Base-by-base conservation (phyloP, 35 echinoderm and acorn worm genomes). In the Apostichopus parvimensis region DNA sequence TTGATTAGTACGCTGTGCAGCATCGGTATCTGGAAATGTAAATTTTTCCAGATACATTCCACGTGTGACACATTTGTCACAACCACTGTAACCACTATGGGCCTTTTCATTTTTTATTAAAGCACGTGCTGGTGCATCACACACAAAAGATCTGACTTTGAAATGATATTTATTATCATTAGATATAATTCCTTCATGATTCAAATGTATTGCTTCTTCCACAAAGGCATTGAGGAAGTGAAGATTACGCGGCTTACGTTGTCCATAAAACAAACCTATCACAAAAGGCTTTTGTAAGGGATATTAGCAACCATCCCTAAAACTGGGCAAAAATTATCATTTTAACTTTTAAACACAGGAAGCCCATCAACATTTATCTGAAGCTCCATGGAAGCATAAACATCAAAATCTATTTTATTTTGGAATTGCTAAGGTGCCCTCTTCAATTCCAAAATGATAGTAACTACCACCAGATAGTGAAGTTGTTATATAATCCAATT, bases 341-440 rank as follows among this genome's bases (percentile, higher is more conserved):
- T 91, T 15, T 6, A 53, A 85, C 88, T 91, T 91, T 94, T 94
- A 54, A 80, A 91, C 55, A 94, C 14, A 11, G 93, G 93, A 6
- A 94, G 26, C 28, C 93, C 93, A 92, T 94, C 93, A 86, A 94
- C 86, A 73, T 94, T 94, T 14, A 94, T 54, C 68, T 94, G 87
- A 15, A 94, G 15, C 26, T 65, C 20, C 26, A 94, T n/a, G 17
- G 66, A 53, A 62, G 56, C 53, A 90, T 55, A 77, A 53, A 24
- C 21, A 57, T 77, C 65, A 60, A 77, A 88, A 58, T 70, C 70
- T 22, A 28, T 18, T 12, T 72, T 77, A 56, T 26, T 78, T 91
- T 17, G 84, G 75, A 28, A 55, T 34, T 17, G 7, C 20, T 14
- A 87, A 72, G 14, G 92, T 57, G 53, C 62, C 61, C 13, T 86